These are phyloP conservation scores for Laothoe populi DNA, from an alignment of 2,888 invertebrate species.

Conservation along the genomic window DNA sequence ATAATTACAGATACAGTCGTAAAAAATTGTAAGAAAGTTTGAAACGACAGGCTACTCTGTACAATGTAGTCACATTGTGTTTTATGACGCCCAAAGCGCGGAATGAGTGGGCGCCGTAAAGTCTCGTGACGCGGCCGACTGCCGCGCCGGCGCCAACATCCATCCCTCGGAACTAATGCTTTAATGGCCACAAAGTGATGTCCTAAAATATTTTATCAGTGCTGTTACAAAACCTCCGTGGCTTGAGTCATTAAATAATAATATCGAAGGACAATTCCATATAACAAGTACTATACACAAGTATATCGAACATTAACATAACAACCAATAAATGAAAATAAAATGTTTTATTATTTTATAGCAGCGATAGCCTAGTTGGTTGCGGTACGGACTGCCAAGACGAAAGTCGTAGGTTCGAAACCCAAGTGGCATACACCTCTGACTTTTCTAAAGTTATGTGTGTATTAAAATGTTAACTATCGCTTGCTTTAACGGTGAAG, in stretches of 20 bases:
- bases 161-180: constrained; percentile 35
- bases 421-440: too few species aligned
- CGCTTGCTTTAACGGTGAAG: too few species aligned
- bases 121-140: constrained; percentile 42
- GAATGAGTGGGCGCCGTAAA: constrained; percentile 54
- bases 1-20: constrained; percentile 2
- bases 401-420: too few species aligned
- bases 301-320: too few species aligned
- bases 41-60: constrained; percentile 39
- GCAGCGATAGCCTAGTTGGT: too few species aligned
- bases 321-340: too few species aligned
- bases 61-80: constrained; percentile 43
- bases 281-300: too few species aligned
- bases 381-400: too few species aligned
- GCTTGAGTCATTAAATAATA: not conserved
- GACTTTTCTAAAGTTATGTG: too few species aligned
- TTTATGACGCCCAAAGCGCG: constrained; percentile 47
- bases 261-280: too few species aligned
- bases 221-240: not conserved
- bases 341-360: too few species aligned
- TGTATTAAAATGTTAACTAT: too few species aligned
- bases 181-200: constrained; percentile 36
- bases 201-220: not conserved
- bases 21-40: constrained; percentile 20
- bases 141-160: constrained; percentile 55